Evolutionary conservation across 2,797 vertebrate genomes (phyloP), one percentile per base, ranked within the genome.

Genomic region (Eutrigla gurnardus): DNA sequence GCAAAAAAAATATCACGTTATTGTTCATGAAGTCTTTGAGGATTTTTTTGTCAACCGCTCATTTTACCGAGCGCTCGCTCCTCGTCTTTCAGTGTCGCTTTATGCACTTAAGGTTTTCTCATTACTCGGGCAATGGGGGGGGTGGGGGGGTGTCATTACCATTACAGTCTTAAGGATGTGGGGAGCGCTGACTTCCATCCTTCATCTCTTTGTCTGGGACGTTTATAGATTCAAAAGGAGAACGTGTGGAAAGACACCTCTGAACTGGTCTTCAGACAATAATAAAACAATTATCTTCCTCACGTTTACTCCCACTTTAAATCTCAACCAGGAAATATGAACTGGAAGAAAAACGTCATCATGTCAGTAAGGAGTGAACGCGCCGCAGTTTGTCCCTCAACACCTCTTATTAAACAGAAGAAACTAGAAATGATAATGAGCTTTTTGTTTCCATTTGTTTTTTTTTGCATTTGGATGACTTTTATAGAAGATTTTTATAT

Each of bases 11-110:
- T 73, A 61, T 80, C 32, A 65, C 75, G 35, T 74, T 80, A 71
- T 77, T 83, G 76, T 81, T 80, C 75, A 46, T 78, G 75, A 79
- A 85, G 86, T 78, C 83, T 73, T 70, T 61, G 75, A 73, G 74
- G 70, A 70, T 82, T 86, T 61, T 83, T 85, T 88, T 25, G 25
- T 25, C 69, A 70, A 40, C 67, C n/a, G 60, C 73, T 82, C 61
- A 10, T 62, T 70, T 86, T 73, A 80, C 47, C 33, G 5, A 11
- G 50, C 40, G 43, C 74, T 77, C 68, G 63, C 36, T 81, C 54
- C 36, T 69, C 2, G 49, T 85, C 75, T 85, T 85, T 80, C 58
- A 70, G 53, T 70, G 61, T 92, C 77, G 49, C 71, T 86, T 77
- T 33, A 65, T 85, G 83, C 67, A 17, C 67, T 25, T 25, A 46